Conservation (phyloP, 2,888 invertebrate species). For the Keiferia lycopersicella region DNA sequence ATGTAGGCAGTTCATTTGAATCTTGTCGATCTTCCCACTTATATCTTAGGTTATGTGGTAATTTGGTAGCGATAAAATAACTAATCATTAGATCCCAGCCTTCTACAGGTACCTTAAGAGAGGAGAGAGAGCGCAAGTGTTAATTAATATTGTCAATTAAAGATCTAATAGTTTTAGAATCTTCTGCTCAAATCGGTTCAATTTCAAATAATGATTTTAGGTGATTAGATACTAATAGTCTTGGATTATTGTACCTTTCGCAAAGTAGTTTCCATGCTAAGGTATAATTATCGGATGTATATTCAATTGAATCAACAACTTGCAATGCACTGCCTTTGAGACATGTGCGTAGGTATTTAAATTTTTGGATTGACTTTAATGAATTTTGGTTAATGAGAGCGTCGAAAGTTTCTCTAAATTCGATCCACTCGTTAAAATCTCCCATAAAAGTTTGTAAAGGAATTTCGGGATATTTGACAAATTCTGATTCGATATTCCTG, state of each 20-base stretch:
- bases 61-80: no score
- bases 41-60: neutral
- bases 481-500: neutral
- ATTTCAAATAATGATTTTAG: neutral
- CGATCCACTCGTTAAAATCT: neutral
- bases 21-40: neutral
- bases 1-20: neutral
- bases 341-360: constrained; percentile 4
- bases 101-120: no score
- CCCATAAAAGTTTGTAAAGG: neutral
- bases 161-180: no score
- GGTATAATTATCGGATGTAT: neutral
- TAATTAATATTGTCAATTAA: no score
- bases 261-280: constrained; percentile 8
- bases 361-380: constrained; percentile 3
- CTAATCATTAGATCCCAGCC: no score
- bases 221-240: neutral
- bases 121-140: no score
- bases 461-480: neutral
- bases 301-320: neutral
- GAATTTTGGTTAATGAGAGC: neutral
- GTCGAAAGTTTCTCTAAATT: neutral
- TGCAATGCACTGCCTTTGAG: neutral
- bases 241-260: constrained; percentile 9
- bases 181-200: no score